A percentile compares a stretch with the other conserved stretches of the same genome.
phyloP scores from a whole-genome alignment of 2,888 invertebrate species.

The Eupithecia vulgata region DNA sequence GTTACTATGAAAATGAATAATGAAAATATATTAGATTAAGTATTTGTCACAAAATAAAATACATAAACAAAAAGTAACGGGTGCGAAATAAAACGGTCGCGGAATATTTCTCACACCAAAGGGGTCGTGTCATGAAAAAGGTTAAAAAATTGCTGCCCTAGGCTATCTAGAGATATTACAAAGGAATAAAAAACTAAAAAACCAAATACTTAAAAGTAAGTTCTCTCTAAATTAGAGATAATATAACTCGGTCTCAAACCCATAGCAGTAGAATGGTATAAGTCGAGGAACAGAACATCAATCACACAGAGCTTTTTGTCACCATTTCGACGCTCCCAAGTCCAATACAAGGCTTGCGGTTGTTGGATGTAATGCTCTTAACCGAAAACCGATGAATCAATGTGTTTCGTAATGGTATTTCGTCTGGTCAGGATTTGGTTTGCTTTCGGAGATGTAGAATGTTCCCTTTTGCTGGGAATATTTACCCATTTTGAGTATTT shows the following conservation, averaged over 20 bases:
- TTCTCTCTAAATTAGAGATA: not conserved
- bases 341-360: conserved; percentile 30
- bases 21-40: no score
- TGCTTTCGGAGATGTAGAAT: conserved; percentile 8
- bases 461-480: not conserved
- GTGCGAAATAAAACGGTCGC: no score
- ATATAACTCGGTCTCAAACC: not conserved
- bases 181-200: not conserved
- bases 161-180: no score
- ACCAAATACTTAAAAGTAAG: not conserved
- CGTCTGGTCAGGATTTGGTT: conserved; percentile 21
- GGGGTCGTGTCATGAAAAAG: no score
- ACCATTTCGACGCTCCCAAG: conserved; percentile 65
- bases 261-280: not conserved
- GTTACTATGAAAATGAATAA: no score
- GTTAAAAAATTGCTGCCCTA: no score
- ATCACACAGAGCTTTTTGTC: conserved; percentile 66
- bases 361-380: conserved; percentile 26
- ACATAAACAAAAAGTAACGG: no score
- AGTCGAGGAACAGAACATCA: conserved; percentile 54
- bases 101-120: no score
- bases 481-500: not conserved
- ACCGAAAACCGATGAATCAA: conserved; percentile 32
- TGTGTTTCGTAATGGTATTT: conserved; percentile 27
- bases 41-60: no score